A percentile compares a stretch with the other conserved stretches of the same genome.
These are phyloP conservation scores for Trididemnum clinides DNA, from an alignment of 23 tunicate genomes.

Conservation along the genomic window DNA sequence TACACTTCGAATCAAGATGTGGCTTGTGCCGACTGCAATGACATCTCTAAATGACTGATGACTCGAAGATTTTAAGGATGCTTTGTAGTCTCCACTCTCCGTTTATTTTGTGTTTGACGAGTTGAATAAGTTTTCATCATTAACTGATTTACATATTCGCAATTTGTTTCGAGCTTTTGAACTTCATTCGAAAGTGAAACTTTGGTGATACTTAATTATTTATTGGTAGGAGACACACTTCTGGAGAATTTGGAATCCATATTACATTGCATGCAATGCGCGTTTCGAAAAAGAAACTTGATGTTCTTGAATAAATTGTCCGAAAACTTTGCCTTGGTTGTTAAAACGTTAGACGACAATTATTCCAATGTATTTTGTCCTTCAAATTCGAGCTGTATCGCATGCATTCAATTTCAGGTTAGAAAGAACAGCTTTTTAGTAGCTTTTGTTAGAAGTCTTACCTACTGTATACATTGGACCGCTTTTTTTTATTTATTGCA, in stretches of 20 bases:
- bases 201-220: background rate
- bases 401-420: constrained; percentile 16
- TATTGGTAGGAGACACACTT: background rate
- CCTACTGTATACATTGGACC: background rate
- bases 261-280: background rate
- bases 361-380: background rate
- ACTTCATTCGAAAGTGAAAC: too few species aligned
- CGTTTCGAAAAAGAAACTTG: background rate
- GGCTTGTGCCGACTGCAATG: too few species aligned
- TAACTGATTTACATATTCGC: too few species aligned
- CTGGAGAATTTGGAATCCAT: background rate
- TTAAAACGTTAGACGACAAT: background rate
- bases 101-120: too few species aligned
- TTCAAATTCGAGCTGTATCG: background rate
- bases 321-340: background rate
- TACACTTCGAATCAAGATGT: too few species aligned
- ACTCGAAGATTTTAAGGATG: too few species aligned
- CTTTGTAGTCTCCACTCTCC: too few species aligned
- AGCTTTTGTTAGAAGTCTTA: background rate
- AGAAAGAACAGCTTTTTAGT: background rate
- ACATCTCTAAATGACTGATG: too few species aligned
- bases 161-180: too few species aligned
- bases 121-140: too few species aligned
- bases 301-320: background rate
- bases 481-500: background rate